These are phyloP conservation scores for Papilio polytes DNA, from an alignment of 1,140 invertebrate species.

Conservation along the genomic window DNA sequence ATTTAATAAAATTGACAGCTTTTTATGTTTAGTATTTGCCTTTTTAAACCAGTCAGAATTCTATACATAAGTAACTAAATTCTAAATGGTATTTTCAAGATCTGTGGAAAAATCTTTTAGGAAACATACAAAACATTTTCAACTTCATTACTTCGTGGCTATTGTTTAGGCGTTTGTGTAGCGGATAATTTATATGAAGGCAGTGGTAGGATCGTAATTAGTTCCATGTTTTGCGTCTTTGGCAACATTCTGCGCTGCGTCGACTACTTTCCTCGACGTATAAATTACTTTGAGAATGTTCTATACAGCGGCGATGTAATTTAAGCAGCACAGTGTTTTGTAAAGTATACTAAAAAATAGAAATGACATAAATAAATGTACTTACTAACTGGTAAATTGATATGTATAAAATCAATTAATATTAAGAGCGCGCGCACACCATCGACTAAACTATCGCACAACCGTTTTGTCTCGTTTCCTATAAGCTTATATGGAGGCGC, in stretches of 20 bases:
- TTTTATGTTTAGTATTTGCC: no score
- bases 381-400: neutral
- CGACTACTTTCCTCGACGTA: slow-evolving; percentile 28
- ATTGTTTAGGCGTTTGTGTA: neutral
- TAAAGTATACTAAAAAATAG: neutral
- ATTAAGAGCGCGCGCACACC: no score
- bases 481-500: no score
- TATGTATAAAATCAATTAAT: no score
- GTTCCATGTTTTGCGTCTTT: slow-evolving; percentile 38
- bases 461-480: no score
- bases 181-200: slow-evolving; percentile 26
- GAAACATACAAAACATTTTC: neutral
- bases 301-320: neutral
- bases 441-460: no score
- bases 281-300: slow-evolving; percentile 36
- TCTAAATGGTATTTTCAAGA: neutral
- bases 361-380: neutral
- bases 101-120: neutral
- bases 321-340: neutral
- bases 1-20: no score
- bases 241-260: slow-evolving; percentile 32
- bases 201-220: slow-evolving; percentile 31
- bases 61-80: no score
- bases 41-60: no score
- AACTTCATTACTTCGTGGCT: neutral